Evolutionary conservation across 1,140 invertebrate genomes (phyloP).

Genomic region (Schmidtea mediterranea): DNA sequence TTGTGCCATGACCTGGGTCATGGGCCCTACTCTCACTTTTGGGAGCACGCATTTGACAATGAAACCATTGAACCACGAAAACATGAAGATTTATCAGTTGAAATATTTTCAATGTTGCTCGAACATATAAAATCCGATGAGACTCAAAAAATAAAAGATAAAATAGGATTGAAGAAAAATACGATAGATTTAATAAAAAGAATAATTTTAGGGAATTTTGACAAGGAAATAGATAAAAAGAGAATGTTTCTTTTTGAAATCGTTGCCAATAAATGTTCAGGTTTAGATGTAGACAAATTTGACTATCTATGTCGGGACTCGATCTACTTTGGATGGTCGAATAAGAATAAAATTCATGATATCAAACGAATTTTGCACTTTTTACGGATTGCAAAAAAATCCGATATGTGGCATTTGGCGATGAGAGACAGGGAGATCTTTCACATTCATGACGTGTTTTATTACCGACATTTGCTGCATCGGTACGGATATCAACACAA

Average conservation of each 20-base stretch:
- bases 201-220: not conserved
- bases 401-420: too few species aligned
- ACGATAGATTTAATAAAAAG: not conserved
- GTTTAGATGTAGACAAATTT: slow-evolving; percentile 5
- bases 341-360: too few species aligned
- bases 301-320: slow-evolving; percentile 3
- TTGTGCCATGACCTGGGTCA: slow-evolving; percentile 42
- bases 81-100: not conserved
- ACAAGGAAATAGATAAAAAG: not conserved
- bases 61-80: not conserved
- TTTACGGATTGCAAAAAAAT: too few species aligned
- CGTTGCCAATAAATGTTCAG: not conserved
- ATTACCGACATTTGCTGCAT: too few species aligned
- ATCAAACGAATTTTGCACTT: too few species aligned
- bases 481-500: too few species aligned
- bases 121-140: too few species aligned
- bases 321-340: not conserved
- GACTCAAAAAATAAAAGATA: too few species aligned
- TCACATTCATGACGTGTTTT: too few species aligned
- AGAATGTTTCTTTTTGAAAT: slow-evolving; percentile 3
- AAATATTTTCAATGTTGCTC: not conserved
- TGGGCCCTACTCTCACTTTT: slow-evolving; percentile 38
- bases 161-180: too few species aligned
- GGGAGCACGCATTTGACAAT: not conserved
- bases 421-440: too few species aligned